phyloP scores from a whole-genome alignment of 2,797 vertebrate species.

The Sebastes diaconus region DNA sequence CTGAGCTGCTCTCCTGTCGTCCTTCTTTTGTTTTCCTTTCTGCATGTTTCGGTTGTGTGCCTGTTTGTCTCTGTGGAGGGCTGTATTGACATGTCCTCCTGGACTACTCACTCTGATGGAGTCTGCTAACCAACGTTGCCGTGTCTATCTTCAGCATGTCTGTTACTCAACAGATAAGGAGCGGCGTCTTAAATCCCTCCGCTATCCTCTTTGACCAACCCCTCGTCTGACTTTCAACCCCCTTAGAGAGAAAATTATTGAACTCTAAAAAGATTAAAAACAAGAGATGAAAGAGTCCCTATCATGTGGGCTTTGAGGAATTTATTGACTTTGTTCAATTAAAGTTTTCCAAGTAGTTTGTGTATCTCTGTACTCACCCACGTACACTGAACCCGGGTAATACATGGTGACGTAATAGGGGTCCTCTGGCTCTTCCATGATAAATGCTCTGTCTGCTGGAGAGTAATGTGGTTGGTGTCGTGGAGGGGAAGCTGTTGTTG shows the following conservation, averaged over 20 bases:
- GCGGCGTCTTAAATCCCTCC: slow-evolving; percentile 35
- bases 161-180: slow-evolving; percentile 76
- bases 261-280: slow-evolving; percentile 26
- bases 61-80: slow-evolving; percentile 19
- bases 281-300: neutral
- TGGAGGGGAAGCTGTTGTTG: slow-evolving; percentile 7
- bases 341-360: slow-evolving; percentile 6
- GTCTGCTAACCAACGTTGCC: slow-evolving; percentile 35
- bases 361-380: slow-evolving; percentile 72
- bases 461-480: slow-evolving; percentile 31
- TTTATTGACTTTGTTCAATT: slow-evolving; percentile 3
- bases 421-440: slow-evolving; percentile 64
- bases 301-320: neutral
- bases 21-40: slow-evolving; percentile 20
- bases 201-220: slow-evolving; percentile 45
- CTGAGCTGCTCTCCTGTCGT: slow-evolving; percentile 9
- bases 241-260: slow-evolving; percentile 9
- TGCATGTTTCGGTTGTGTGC: slow-evolving; percentile 26
- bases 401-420: slow-evolving; percentile 73
- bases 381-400: slow-evolving; percentile 71
- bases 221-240: slow-evolving; percentile 17
- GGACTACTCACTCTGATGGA: slow-evolving; percentile 37
- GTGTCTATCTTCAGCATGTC: slow-evolving; percentile 49
- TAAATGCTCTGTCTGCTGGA: slow-evolving; percentile 46
- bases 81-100: slow-evolving; percentile 13